Evolutionary conservation across 2,797 vertebrate species (phyloP).

Genomic region (Spinus pinus): DNA sequence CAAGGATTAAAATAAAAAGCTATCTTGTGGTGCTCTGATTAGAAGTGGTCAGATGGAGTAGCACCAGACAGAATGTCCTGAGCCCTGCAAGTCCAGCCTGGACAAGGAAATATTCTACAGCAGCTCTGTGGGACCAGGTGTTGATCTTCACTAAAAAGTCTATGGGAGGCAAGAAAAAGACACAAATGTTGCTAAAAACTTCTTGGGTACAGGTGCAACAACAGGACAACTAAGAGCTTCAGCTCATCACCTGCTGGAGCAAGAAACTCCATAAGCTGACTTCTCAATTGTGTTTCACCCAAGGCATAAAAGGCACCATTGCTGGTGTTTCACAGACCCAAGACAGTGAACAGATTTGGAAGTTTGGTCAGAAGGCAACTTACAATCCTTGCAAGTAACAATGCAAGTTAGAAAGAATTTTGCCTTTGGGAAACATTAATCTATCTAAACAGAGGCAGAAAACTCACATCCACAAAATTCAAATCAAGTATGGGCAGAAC

Average conservation of each 20-base stretch:
- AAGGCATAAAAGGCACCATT: neutral
- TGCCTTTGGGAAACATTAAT: neutral
- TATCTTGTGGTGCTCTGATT: neutral
- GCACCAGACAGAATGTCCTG: neutral
- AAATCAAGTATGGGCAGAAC: neutral
- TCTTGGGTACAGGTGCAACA: neutral
- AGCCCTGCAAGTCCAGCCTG: neutral
- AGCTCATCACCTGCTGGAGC: neutral
- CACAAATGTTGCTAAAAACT: neutral
- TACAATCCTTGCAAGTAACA: neutral
- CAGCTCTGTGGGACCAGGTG: neutral
- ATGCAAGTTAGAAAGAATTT: neutral
- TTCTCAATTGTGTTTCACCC: neutral
- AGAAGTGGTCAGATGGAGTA: neutral
- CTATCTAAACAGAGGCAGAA: neutral
- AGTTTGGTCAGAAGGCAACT: neutral
- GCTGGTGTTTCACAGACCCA: neutral
- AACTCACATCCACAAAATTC: neutral
- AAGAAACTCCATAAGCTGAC: neutral
- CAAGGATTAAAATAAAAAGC: neutral
- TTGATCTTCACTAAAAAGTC: neutral
- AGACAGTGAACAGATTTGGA: neutral
- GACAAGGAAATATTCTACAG: neutral
- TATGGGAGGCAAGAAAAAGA: neutral
- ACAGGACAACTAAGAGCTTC: neutral